Conservation (phyloP, 1,140 invertebrate species). For the Achroia grisella region DNA sequence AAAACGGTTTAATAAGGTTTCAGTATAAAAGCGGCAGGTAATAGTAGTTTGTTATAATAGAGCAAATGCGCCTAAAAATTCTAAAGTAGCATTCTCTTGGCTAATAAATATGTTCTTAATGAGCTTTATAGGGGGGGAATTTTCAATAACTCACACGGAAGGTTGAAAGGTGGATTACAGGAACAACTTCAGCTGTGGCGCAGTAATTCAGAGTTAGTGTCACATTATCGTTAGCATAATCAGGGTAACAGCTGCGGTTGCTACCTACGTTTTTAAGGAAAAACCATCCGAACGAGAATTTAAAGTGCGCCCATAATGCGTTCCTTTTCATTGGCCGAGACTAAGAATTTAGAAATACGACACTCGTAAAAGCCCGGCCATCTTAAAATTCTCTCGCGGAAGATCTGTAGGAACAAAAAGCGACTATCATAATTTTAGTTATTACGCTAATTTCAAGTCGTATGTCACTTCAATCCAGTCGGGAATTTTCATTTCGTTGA, state of each 20-base stretch:
- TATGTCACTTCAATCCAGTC: too few relatives aligned
- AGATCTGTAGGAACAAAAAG: too few relatives aligned
- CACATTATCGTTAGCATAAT: slow-evolving; percentile 33
- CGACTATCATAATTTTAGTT: too few relatives aligned
- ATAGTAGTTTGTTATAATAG: too few relatives aligned
- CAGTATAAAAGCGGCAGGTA: too few relatives aligned
- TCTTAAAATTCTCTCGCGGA: background rate
- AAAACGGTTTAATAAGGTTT: too few relatives aligned
- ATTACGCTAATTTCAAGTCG: too few relatives aligned
- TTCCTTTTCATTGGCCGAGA: background rate
- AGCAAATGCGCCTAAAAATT: too few relatives aligned
- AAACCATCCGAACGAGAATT: slow-evolving; percentile 3
- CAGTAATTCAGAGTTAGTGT: slow-evolving; percentile 26
- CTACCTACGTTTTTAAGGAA: slow-evolving; percentile 2
- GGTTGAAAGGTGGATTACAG: slow-evolving; percentile 1
- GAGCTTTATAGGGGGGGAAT: slow-evolving; percentile 3
- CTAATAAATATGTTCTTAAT: slow-evolving; percentile 1
- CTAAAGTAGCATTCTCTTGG: too few relatives aligned
- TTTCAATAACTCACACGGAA: slow-evolving; percentile 5
- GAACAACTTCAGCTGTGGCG: slow-evolving; percentile 1
- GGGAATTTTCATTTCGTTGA: too few relatives aligned
- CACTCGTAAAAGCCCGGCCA: background rate
- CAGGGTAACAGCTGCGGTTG: slow-evolving; percentile 19
- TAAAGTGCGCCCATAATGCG: slow-evolving; percentile 1
- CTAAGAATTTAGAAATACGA: background rate